Evolutionary conservation across 2,113 vertebrate genomes (phyloP), one percentile per base, ranked within the genome.

Genomic region (Oxygymnocypris stewartii): DNA sequence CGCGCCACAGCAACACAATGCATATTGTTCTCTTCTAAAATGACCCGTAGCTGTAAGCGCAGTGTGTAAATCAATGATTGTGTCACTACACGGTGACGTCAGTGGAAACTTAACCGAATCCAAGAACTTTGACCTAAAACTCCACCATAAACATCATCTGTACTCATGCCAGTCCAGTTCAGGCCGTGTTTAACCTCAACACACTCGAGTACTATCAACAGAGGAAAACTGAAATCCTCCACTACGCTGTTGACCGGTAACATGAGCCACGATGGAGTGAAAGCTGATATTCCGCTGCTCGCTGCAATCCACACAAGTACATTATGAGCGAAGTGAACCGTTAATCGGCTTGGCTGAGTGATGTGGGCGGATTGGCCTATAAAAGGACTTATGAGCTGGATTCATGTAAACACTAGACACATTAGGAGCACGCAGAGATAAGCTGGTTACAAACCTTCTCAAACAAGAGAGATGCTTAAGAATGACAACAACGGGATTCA

Each of bases 281-380:
- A 93, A 93, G 89, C 91, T 92, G 91, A 93, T 92, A 93, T 94
- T 95, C 89, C 10, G 88, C 93, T 94, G 92, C 59, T 87, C 91
- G 25, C 51, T 89, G 85, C 86, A 87, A 87, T 87, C 86, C 80
- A 69, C 23, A 13, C 54, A 71, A 84, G 74, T 88, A 80, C 84
- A 87, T 82, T 82, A 85, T 37, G 89, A 57, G 90, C 63, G 51
- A 73, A 79, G 88, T 92, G 92, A 89, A 90, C 87, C 25, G 87
- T 84, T 90, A 91, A 92, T 90, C 87, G 76, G 89, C 87, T 90
- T 90, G 85, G 35, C 73, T 74, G 51, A 79, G 88, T 85, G 81
- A 85, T 88, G 90, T 25, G 84, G 59, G n/a, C 85, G 79, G 92
- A 91, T 89, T 92, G 90, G 89, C 89, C 90, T 89, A 73, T 86